Conservation (phyloP, 2,797 vertebrate genomes). For the Danio tinwini region DNA sequence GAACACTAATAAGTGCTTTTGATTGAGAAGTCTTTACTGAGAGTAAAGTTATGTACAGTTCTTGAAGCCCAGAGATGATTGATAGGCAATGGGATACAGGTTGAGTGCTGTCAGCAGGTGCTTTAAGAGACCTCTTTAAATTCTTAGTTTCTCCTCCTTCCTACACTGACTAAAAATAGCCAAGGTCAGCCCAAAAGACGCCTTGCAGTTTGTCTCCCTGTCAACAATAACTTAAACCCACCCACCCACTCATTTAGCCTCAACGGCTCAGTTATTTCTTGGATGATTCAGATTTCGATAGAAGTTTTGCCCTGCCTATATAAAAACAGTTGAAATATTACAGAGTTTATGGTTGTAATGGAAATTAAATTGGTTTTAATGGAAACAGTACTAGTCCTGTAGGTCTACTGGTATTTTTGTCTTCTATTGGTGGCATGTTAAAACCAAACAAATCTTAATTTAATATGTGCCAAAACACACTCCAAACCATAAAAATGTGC, state of each 20-base stretch:
- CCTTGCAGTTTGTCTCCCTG: constrained; percentile 28
- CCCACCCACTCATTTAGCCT: background rate
- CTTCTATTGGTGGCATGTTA: too few relatives aligned
- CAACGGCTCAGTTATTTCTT: background rate
- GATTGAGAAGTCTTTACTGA: background rate
- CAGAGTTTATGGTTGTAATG: too few relatives aligned
- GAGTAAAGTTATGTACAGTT: background rate
- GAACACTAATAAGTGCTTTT: background rate
- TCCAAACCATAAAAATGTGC: too few relatives aligned
- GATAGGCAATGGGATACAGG: constrained; percentile 51
- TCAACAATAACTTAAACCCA: constrained; percentile 3
- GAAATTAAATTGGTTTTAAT: too few relatives aligned
- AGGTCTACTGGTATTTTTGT: too few relatives aligned
- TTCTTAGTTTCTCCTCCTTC: constrained; percentile 64
- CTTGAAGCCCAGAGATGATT: background rate
- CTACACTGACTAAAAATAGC: constrained; percentile 72
- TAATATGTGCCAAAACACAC: too few relatives aligned
- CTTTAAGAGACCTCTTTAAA: constrained; percentile 72
- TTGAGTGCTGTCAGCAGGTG: constrained; percentile 75
- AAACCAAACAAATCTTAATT: too few relatives aligned
- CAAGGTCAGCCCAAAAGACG: constrained; percentile 58
- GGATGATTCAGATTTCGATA: too few relatives aligned
- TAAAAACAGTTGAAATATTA: too few relatives aligned
- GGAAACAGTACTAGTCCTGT: too few relatives aligned
- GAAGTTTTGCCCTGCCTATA: background rate